Base-by-base conservation (phyloP, 2,797 vertebrate genomes). In the Epinephelus awoara region DNA sequence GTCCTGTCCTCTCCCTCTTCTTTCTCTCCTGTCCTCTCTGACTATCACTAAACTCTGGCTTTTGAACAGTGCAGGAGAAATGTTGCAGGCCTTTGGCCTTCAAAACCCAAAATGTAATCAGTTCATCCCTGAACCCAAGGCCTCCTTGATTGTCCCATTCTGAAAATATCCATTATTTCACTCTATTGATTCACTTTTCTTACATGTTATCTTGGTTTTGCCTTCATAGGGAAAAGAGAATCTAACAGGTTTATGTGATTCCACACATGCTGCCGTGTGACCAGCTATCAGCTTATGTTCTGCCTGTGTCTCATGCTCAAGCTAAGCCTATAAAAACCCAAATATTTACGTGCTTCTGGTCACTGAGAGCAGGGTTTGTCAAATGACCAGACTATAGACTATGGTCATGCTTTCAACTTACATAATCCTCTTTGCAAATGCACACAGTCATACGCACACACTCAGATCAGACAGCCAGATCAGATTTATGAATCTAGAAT, bases 251-350 rank as follows among this genome's bases (percentile, higher is more conserved):
- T 50, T 29, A 18, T 40, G 19, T 34, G 11, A 74, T 58, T 63
- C 49, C 14, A 6, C 5, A 18, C 15, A 63, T 2, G 29, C 21
- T 51, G n/a, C n/a, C 6, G 38, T 6, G 29, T 72, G 46, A 88
- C 55, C 69, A 59, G 14, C 75, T 85, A 88, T 71, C 67, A 74
- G 75, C 72, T 86, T 79, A 84, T 54, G 75, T 54, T 80, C 58
- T 23, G 66, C 76, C 61, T 63, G 47, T 25, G 23, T 82, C 73
- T 84, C 80, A 79, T 54, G 51, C n/a, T 62, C 77, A 84, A 69
- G 58, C 65, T 50, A 69, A 79, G 67, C 49, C 23, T 75, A 15
- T 59, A 55, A 62, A 84, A 80, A 84, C 42, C 66, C 56, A 88
- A 83, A 90, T 87, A 87, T 85, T 87, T 64, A 83, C 3, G 4